A percentile compares a stretch with the other conserved stretches of the same genome.
These are phyloP conservation scores for Beris morrisii DNA, from an alignment of 2,888 invertebrate genomes.

Conservation along the genomic window DNA sequence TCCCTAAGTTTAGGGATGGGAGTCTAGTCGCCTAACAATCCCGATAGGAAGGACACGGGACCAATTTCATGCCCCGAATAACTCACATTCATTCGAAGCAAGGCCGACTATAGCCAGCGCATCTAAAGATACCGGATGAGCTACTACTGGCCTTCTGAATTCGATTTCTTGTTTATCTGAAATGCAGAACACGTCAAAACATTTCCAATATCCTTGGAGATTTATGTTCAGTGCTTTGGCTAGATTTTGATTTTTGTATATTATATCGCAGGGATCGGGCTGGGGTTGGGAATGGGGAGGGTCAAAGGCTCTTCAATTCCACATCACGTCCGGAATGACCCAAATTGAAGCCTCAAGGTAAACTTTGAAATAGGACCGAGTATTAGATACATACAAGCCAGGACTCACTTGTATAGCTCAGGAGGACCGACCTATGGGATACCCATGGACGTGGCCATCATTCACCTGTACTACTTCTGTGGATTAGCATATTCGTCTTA, in stretches of 20 bases:
- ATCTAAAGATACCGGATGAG: neutral
- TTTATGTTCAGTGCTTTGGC: constrained; percentile 21
- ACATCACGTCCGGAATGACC: constrained; percentile 27
- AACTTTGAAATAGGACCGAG: constrained; percentile 18
- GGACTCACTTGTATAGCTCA: too few relatives aligned
- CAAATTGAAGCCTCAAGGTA: constrained; percentile 32
- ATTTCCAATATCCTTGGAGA: constrained; percentile 31
- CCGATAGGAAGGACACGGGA: constrained; percentile 9
- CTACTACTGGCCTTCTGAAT: neutral
- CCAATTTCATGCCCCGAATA: constrained; percentile 22
- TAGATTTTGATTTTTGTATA: constrained; percentile 25
- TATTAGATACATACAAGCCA: neutral
- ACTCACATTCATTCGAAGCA: constrained; percentile 4
- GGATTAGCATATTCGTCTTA: too few relatives aligned
- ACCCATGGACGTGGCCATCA: too few relatives aligned
- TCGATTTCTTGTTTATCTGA: constrained; percentile 10
- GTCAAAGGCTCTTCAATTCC: constrained; percentile 8
- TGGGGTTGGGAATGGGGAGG: neutral
- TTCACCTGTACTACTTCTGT: too few relatives aligned
- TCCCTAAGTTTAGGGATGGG: too few relatives aligned
- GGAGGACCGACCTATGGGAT: too few relatives aligned
- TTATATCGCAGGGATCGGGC: neutral
- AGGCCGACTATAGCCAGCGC: neutral
- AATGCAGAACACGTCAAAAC: constrained; percentile 31
- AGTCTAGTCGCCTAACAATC: too few relatives aligned